Evolutionary conservation across 2,797 vertebrate genomes (phyloP).

Genomic region (Malacoraja senta): DNA sequence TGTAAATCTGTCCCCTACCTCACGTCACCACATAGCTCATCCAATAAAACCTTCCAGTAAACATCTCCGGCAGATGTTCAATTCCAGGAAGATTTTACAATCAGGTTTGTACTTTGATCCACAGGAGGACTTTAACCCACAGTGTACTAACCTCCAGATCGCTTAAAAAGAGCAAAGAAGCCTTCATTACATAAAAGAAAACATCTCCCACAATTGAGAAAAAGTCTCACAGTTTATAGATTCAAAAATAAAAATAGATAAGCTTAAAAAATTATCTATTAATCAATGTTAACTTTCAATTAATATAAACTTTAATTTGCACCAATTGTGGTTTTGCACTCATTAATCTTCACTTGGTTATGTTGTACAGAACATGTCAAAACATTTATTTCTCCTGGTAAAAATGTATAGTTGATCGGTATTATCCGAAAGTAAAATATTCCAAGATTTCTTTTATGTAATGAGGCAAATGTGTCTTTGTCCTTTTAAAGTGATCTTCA

Average conservation of each 20-base stretch:
- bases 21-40: no score
- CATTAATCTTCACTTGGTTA: neutral
- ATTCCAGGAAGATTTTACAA: neutral
- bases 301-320: neutral
- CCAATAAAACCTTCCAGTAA: neutral
- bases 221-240: neutral
- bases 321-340: neutral
- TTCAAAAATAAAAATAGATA: neutral
- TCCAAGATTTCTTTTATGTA: no score
- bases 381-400: neutral
- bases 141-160: neutral
- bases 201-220: neutral
- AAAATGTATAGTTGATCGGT: no score
- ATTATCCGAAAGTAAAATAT: no score
- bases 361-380: neutral
- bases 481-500: neutral
- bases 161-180: neutral
- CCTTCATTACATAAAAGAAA: neutral
- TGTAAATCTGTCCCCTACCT: no score
- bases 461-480: neutral
- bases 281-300: neutral
- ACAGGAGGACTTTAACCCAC: neutral
- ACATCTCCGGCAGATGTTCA: neutral
- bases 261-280: neutral
- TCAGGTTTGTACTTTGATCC: neutral